Evolutionary conservation across 2,113 vertebrate species (phyloP), one percentile per base, ranked within the genome.

Genomic region (Muntiacus reevesi): DNA sequence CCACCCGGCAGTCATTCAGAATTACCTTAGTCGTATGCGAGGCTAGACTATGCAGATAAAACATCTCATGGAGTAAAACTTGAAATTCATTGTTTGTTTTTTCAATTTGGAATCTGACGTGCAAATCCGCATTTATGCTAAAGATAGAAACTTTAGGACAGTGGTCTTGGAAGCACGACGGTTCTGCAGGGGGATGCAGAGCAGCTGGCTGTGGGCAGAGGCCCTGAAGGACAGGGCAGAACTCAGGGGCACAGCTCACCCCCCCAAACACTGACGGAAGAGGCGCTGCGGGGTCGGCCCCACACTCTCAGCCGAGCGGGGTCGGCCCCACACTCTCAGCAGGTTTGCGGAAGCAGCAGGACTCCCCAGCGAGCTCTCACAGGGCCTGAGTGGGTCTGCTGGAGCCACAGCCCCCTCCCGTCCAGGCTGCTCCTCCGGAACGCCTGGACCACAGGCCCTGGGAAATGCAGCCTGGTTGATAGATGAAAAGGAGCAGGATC

Each of bases 1-100:
- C n/a, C 3, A 8, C 1, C 28, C 76, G 6, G 92, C 89, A 88
- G 21, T 28, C 33, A 6, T 2, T 17, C 1, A 12, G 55, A 16
- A 21, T 12, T 9, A 1, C 45, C 33, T 8, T 0, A 2, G 12
- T 11, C n/a, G 2, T 0, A 5, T 0, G 50, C 28, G 0, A 7
- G 85, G 47, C 15, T 5, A 2, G 2, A 3, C 3, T 13, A 3
- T 28, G 2, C 0, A 28, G 57, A 16, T 2, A 36, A 45, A 23
- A 5, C 5, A 5, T 7, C 40, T 28, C 30, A 1, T 2, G 27
- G 52, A 59, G 9, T 1, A 2, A 50, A 89, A 9, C 43, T 1
- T 28, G 60, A 28, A 16, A 28, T 1, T 1, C 17, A 1, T 23
- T 3, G 3, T 12, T 52, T 10, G 5, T 1, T 36, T 28, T 45